These are phyloP conservation scores for Darevskia mixta DNA, from an alignment of 2,797 vertebrate genomes.

Conservation along the genomic window DNA sequence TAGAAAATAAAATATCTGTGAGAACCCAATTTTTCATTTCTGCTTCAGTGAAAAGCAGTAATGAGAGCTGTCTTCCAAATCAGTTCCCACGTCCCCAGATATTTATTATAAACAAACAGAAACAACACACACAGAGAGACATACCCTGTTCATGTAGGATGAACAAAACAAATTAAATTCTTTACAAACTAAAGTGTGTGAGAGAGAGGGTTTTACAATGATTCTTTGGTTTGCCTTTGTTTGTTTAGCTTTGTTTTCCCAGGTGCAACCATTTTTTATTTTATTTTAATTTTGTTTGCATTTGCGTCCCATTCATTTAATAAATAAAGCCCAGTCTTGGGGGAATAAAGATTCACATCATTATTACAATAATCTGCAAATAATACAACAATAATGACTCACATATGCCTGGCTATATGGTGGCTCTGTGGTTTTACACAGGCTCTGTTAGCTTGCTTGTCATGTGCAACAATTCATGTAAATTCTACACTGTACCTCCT, in stretches of 20 bases:
- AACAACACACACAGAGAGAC: background rate
- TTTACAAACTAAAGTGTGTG: background rate
- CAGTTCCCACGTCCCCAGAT: background rate
- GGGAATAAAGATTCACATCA: too few relatives aligned
- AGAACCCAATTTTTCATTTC: background rate
- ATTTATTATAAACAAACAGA: conserved; percentile 15
- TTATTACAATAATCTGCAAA: too few relatives aligned
- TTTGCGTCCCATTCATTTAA: background rate
- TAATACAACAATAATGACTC: conserved; percentile 1
- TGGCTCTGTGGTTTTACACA: background rate
- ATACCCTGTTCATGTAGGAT: background rate
- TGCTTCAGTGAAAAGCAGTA: background rate
- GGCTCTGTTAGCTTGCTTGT: background rate
- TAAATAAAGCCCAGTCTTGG: too few relatives aligned
- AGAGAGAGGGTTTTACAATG: background rate
- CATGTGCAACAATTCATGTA: background rate
- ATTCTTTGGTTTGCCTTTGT: background rate
- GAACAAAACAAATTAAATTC: conserved; percentile 1
- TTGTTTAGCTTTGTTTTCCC: conserved; percentile 17
- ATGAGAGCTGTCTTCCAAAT: conserved; percentile 19
- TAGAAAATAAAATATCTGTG: background rate
- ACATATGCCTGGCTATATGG: background rate
- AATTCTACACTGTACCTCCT: background rate
- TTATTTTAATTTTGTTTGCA: too few relatives aligned
- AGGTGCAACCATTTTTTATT: background rate